phyloP scores from a whole-genome alignment of 2,888 invertebrate species.

The Anthophora plumipes region DNA sequence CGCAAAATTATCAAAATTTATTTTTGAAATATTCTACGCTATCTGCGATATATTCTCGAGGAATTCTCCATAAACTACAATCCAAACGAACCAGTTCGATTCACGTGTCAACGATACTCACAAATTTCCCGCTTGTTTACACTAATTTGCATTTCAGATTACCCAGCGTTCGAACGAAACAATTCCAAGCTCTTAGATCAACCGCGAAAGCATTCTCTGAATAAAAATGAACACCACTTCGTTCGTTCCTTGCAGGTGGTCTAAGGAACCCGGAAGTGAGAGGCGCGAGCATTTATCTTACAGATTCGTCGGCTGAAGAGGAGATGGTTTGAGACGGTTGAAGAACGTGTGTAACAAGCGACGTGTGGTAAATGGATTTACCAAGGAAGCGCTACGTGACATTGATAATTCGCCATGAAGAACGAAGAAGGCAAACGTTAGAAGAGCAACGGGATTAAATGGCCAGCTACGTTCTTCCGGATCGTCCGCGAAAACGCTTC shows the following conservation, averaged over 20 bases:
- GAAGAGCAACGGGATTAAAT: slow-evolving; percentile 56
- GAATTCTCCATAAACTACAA: too few species aligned
- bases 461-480: slow-evolving; percentile 49
- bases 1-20: too few species aligned
- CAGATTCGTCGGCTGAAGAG: slow-evolving; percentile 1
- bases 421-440: slow-evolving; percentile 50
- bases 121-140: neutral
- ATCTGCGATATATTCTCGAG: too few species aligned
- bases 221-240: neutral
- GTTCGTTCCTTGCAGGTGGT: neutral
- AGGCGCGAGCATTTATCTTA: slow-evolving; percentile 11
- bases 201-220: neutral
- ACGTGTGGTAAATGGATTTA: slow-evolving; percentile 56
- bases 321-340: neutral
- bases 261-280: slow-evolving; percentile 11
- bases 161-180: neutral
- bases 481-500: slow-evolving; percentile 30
- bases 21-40: too few species aligned
- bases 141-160: neutral
- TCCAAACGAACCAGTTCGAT: too few species aligned
- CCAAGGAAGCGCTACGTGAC: slow-evolving; percentile 48
- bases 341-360: slow-evolving; percentile 44
- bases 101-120: too few species aligned
- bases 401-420: slow-evolving; percentile 64
- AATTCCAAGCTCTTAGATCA: neutral